Base-by-base conservation (phyloP, 1,140 invertebrate genomes). In the Drosophila trapezifrons region DNA sequence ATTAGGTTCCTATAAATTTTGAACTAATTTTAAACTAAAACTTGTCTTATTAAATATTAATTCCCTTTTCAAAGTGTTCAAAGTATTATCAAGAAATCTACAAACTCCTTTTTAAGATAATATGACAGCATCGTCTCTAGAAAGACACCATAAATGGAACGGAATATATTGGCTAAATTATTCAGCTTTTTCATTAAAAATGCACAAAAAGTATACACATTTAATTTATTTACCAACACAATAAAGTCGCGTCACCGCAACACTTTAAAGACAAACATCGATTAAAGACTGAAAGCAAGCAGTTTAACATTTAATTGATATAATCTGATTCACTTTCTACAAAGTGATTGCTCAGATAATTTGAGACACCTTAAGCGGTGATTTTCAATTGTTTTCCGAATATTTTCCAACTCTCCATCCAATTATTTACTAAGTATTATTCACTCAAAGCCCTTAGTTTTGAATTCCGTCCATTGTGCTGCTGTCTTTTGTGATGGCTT, bases 401-500 rank as follows among this genome's bases (percentile, higher is more conserved):
- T 10, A 37, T 9, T 55, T 37, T 46, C 4, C 12, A 22, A n/a
- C 15, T 32, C 2, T 32, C 13, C n/a, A 18, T 18, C 7, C 25
- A 17, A 13, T 62, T 40, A n/a, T 27, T 52, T 63, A 25, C 6
- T 4, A 29, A 47, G 46, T 13, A n/a, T 32, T 20, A 22, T 37
- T 37, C 9, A 37, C 22, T 42, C 8, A n/a, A 29, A 25, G 6
- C 27, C 22, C 40, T 52, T 69, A 17, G 62, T 20, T 42, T 37
- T 46, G 2, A 62, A 60, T 60, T 62, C 43, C 27, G 1, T 59
- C 72, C 72, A 76, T 75, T 76, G 73, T 76, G 37, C 46, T 25
- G 45, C 35, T 55, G 52, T 43, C 66, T 47, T 58, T 37, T 55
- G 47, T 32, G 35, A 25, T 47, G 42, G 25, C 59, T 64, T 51